Base-by-base conservation (phyloP, 2,797 vertebrate species). In the Oophaga sylvatica region DNA sequence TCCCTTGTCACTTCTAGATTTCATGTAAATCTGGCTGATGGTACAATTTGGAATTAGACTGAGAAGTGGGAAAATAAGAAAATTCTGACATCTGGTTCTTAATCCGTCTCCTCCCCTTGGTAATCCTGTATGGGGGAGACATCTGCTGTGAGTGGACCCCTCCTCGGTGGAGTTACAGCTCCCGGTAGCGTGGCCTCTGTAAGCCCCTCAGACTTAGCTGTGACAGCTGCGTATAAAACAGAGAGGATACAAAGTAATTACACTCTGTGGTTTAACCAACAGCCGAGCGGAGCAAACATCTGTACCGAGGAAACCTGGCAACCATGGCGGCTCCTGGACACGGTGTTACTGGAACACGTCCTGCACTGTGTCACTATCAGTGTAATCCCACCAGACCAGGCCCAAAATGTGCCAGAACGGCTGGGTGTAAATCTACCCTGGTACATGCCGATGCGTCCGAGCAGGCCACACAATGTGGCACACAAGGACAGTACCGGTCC, bases 171-270 rank as follows among this genome's bases (percentile, higher is more conserved):
- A 73, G 57, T 65, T 70, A 35, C 77, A 29, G 83, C 45, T 75
- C 71, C 60, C 88, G 62, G 71, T 80, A 67, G 79, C 75, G 70
- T 65, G 83, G 63, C 83, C 87, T 81, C 81, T 86, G 79, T 89
- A 86, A 86, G 80, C 73, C 84, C 63, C 57, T 19, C 73, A 81
- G 87, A 89, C 63, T 86, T 67, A 86, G 80, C 88, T 70, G n/a
- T 83, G 70, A 63, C 80, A 86, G 79, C 80, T 81, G 77, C 82
- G 82, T 77, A 71, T 82, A 71, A 73, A 88, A 71, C 48, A 68
- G 45, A 59, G 63, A 83, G 71, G 77, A 85, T 77, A 82, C 83
- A 89, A 81, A 85, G 80, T 89, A 89, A 89, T 89, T 89, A 89
- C 83, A 89, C 84, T 81, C 76, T 82, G 76, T 85, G 85, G 76